Evolutionary conservation across 2,888 invertebrate species (phyloP), one percentile per base, ranked within the genome.

Genomic region (Augiades crinisus): DNA sequence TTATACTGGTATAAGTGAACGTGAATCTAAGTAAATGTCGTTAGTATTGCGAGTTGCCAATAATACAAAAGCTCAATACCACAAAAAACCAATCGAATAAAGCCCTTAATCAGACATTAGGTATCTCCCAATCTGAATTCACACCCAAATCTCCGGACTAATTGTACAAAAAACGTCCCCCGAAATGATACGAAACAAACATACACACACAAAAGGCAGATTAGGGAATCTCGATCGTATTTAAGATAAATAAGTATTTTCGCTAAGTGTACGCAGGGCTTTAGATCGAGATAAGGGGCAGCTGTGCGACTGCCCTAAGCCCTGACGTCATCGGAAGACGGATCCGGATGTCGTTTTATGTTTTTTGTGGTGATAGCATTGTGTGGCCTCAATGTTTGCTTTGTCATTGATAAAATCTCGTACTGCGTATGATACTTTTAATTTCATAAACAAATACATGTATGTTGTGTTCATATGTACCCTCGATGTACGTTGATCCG

Each of bases 191-290:
- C 76, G 75, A 78, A 83, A 85, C 81, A 85, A 81, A 84, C 78
- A 79, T 56, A 77, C 68, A 72, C 60, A 78, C 64, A 76, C 80
- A 88, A 88, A 80, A 72, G 78, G 66, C 78, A 85, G 88, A 88
- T 89, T 88, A 88, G 81, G 75, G 81, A 75, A 83, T 81, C 76
- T 75, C 70, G 88, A 88, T 89, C 76, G 84, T 76, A 87, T 86
- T 86, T 85, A 78, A 85, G 88, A 88, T 89, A 86, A 86, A 74
- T 79, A 72, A 78, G 81, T 81, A 83, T 87, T 83, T 86, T 85
- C 69, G 83, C 87, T 81, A 81, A 86, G 85, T 83, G 77, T 74
- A 70, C 70, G 72, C 59, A 64, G 70, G 74, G 87, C 81, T 88
- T 88, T 78, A 87, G 88, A 88, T 87, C 67, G 72, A 56, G 87